Evolutionary conservation across 2,888 invertebrate species (phyloP), one percentile per base, ranked within the genome.

Genomic region (Creontiades dilutus): DNA sequence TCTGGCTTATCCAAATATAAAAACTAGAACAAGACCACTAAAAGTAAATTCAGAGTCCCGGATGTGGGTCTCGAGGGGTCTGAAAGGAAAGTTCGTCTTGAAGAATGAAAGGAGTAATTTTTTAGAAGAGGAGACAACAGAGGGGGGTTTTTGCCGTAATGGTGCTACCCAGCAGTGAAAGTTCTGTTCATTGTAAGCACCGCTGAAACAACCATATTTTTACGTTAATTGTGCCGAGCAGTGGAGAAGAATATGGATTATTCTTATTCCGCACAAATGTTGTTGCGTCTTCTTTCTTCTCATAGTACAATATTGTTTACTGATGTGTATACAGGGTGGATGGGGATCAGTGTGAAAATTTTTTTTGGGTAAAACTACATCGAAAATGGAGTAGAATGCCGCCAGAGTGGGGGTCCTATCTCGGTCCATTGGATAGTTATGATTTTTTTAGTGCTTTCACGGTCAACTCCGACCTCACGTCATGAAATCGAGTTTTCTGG

Each of bases 41-140:
- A 82, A 82, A 82, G 82, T 52, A 19, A 82, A 82, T 82, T 82
- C 52, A 82, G 23, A 82, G 48, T 47, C 47, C 52, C 82, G 82
- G 82, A 47, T 68, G 68, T 68, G 16, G 16, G 23, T 23, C 82
- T 82, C 82, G 14, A 28, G 82, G 46, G 55, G 75, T 47, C 14
- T 86, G 86, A 86, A 86, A 86, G 86, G 75, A 86, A 86, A 86
- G 86, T 86, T 86, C 37, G 57, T 57, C 85, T 48, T 86, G 47
- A 75, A 19, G 86, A 47, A 75, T 86, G 86, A 75, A 5, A 75
- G 23, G 75, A 48, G 46, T 75, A 86, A 86, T 75, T 86, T 86
- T 86, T 46, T 19, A 86, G 75, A 86, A 75, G 68, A 23, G 61
- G 86, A 47, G 37, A 16, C n/a, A n/a, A 47, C 75, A 52, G 52